These are phyloP conservation scores for Homarus americanus DNA, from an alignment of 1,140 invertebrate genomes.

Conservation along the genomic window DNA sequence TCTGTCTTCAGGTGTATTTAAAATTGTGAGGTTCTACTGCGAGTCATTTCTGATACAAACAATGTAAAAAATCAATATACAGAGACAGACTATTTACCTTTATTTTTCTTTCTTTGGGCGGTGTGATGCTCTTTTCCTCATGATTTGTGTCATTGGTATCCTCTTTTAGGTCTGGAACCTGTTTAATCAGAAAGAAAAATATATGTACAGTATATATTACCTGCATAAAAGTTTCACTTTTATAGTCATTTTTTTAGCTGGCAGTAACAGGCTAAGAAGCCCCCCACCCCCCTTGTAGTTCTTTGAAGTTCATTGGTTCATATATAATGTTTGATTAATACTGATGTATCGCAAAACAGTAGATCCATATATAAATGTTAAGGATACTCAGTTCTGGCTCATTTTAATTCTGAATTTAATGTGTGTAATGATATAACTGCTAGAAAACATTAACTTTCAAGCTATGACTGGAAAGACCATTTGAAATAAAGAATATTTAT, in stretches of 20 bases:
- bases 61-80: not conserved
- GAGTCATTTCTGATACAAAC: not conserved
- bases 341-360: not conserved
- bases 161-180: conserved; percentile 49
- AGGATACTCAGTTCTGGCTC: too few relatives aligned
- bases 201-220: too few relatives aligned
- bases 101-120: conserved; percentile 56
- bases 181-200: not conserved
- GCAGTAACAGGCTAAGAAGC: not conserved
- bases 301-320: not conserved
- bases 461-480: too few relatives aligned
- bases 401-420: too few relatives aligned
- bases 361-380: not conserved
- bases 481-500: too few relatives aligned
- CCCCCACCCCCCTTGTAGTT: not conserved
- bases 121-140: conserved; percentile 27
- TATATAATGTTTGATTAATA: not conserved
- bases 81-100: conserved; percentile 23
- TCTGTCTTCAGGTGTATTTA: not conserved
- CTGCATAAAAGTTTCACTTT: not conserved
- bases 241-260: not conserved
- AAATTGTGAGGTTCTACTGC: not conserved
- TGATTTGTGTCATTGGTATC: conserved; percentile 51
- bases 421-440: too few relatives aligned
- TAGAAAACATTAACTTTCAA: too few relatives aligned